Percentiles rank a stretch among this genome's conserved stretches.
These are phyloP conservation scores for Tauraco erythrolophus DNA, from an alignment of 2,113 vertebrate genomes.

Conservation along the genomic window DNA sequence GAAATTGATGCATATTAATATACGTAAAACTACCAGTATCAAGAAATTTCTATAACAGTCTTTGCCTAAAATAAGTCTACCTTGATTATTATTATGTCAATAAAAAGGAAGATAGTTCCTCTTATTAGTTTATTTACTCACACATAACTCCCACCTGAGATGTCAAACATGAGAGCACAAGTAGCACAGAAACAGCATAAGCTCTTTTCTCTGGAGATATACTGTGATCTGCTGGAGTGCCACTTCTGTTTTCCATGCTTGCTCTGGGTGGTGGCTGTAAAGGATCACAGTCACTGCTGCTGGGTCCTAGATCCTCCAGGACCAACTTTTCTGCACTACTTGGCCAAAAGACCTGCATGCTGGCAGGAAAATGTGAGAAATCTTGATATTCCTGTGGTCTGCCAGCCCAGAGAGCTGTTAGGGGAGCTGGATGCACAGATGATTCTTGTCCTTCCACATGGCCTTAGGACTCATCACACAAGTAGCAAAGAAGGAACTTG, in stretches of 20 bases:
- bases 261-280: neutral
- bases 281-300: neutral
- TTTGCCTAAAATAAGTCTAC: neutral
- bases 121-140: neutral
- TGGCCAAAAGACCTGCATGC: neutral
- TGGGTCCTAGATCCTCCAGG: neutral
- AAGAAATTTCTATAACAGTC: neutral
- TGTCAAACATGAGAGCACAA: neutral
- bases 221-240: neutral
- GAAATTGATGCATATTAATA: neutral
- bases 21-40: neutral
- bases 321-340: neutral
- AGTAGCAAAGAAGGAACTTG: neutral
- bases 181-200: neutral
- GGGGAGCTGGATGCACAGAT: neutral
- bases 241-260: neutral
- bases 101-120: neutral
- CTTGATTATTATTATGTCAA: neutral
- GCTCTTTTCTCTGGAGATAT: neutral
- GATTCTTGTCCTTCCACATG: neutral
- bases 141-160: neutral
- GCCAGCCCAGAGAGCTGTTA: neutral
- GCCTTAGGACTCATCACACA: neutral
- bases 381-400: neutral
- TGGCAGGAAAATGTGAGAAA: neutral